These are phyloP conservation scores for Ashinkailepas kermadecensis DNA, from an alignment of 2,888 invertebrate species.

Conservation along the genomic window DNA sequence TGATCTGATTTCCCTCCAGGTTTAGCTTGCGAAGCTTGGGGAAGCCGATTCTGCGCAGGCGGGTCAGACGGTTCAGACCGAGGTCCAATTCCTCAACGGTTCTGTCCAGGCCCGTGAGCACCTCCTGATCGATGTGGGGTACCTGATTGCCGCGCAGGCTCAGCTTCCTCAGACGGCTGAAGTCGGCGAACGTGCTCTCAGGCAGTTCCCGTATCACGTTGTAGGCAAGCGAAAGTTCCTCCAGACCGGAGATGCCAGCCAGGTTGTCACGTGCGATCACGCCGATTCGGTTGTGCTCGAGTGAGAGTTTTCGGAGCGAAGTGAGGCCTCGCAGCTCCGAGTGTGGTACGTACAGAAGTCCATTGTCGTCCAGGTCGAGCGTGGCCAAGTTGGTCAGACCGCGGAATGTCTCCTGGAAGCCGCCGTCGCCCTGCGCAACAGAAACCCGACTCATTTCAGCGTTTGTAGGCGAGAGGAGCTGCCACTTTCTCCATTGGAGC, in stretches of 20 bases:
- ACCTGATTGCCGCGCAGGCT: conserved; percentile 74
- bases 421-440: background rate
- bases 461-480: too few species aligned
- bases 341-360: conserved; percentile 74
- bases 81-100: conserved; percentile 72
- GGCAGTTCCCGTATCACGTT: conserved; percentile 69
- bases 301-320: conserved; percentile 58
- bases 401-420: conserved; percentile 63
- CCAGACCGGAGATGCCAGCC: conserved; percentile 54
- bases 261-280: conserved; percentile 68
- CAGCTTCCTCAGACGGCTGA: conserved; percentile 62
- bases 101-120: conserved; percentile 66
- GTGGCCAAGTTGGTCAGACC: conserved; percentile 68
- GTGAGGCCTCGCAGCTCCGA: conserved; percentile 70
- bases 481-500: too few species aligned
- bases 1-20: conserved; percentile 34
- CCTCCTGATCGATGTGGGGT: conserved; percentile 59
- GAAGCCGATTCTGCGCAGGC: conserved; percentile 34
- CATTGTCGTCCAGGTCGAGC: conserved; percentile 74
- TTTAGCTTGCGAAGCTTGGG: conserved; percentile 35
- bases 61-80: conserved; percentile 45
- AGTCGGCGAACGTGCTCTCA: conserved; percentile 66
- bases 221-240: conserved; percentile 59
- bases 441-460: too few species aligned
- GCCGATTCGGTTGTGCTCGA: conserved; percentile 75